Conservation (phyloP, 2,888 invertebrate genomes). For the Dryocosmus kuriphilus region DNA sequence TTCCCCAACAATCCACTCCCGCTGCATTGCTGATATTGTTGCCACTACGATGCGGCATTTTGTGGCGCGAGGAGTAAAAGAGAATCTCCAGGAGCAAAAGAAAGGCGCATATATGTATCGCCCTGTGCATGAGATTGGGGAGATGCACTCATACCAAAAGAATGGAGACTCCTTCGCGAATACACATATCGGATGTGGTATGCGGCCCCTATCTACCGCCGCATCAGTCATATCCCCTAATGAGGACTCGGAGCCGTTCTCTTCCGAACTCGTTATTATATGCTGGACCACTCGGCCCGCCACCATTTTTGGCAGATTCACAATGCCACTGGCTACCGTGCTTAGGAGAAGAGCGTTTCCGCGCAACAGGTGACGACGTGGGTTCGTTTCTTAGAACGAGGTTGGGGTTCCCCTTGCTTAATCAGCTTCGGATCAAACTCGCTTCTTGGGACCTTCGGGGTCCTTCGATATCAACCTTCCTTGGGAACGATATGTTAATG, state of each 20-base stretch:
- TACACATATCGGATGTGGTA: slow-evolving; percentile 61
- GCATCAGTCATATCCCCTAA: slow-evolving; percentile 75
- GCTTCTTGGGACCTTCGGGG: slow-evolving; percentile 7
- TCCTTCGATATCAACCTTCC: slow-evolving; percentile 10
- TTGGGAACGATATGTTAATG: slow-evolving; percentile 14
- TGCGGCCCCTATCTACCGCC: slow-evolving; percentile 62
- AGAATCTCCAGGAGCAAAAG: slow-evolving; percentile 2
- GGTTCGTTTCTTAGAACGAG: slow-evolving; percentile 44
- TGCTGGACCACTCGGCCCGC: slow-evolving; percentile 48
- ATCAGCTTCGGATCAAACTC: slow-evolving; percentile 25
- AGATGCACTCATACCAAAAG: slow-evolving; percentile 45
- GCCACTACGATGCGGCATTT: background rate
- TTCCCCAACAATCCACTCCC: background rate
- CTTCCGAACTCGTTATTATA: slow-evolving; percentile 55
- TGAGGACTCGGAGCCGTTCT: slow-evolving; percentile 63
- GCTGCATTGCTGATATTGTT: background rate
- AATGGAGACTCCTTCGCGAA: slow-evolving; percentile 55
- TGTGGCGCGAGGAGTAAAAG: slow-evolving; percentile 31
- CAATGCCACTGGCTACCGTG: slow-evolving; percentile 34
- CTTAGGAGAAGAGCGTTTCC: slow-evolving; percentile 24
- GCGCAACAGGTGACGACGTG: slow-evolving; percentile 54
- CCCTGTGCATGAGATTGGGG: slow-evolving; percentile 44
- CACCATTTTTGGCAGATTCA: slow-evolving; percentile 51
- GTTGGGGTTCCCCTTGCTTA: slow-evolving; percentile 22
- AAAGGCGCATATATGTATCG: slow-evolving; percentile 39